Base-by-base conservation (phyloP, 2,888 invertebrate genomes). In the Dolichomitus sp. region DNA sequence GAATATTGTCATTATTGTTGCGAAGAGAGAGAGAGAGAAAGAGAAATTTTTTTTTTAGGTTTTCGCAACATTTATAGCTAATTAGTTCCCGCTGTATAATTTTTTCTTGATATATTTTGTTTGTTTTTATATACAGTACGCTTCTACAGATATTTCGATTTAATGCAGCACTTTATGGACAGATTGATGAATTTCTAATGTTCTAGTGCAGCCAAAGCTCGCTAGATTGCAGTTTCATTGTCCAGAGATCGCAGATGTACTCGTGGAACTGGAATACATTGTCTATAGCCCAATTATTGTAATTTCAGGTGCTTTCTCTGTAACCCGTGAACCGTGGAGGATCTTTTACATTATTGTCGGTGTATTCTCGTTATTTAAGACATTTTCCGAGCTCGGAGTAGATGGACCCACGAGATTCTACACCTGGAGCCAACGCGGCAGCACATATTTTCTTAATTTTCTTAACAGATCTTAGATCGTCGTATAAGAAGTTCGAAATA, bases 401-500 rank as follows among this genome's bases (percentile, higher is more conserved):
- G 66, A 73, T 27, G 69, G 23, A 27, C 27, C 42, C 42, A 27
- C 54, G 19, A 57, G 23, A 57, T 14, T 69, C 23, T 52, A 19
- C 52, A 69, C 23, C 54, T 37, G 23, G 19, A 19, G 37, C 33
- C 37, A 11, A 11, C 17, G 30, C 50, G 52, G 23, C 37, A 14
- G 19, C 40, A 40, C 45, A 54, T 23, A 69, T 54, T 70, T 70
- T 57, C 27, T n/a, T 54, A 40, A 70, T 63, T 45, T 61, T 19
- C 37, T 30, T 12, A 79, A 68, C 61, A 42, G 68, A 81, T 79
- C 57, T 73, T 84, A 73, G 72, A 77, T 81, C 73, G 27, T 30
- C 63, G 17, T 57, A 48, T 75, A 66, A 42, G 69, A 81, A 85
- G 57, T 77, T 52, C 74, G 75, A 80, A 75, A 66, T 61, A 61